A percentile compares a stretch with the other conserved stretches of the same genome.
Conservation (phyloP, 2,113 vertebrate species). For the Cheirogaleus medius region DNA sequence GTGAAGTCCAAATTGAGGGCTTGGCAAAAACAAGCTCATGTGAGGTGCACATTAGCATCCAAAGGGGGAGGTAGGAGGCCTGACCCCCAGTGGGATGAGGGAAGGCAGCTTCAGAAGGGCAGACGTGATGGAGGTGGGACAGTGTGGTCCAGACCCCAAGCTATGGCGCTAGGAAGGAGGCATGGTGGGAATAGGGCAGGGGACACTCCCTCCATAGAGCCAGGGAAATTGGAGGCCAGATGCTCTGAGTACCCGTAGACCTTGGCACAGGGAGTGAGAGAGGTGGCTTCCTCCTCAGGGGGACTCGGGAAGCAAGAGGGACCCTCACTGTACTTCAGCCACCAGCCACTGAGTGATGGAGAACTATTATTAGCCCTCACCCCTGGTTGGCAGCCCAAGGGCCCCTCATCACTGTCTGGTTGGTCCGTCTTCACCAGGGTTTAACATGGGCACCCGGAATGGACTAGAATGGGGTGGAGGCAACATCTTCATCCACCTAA, state of each 20-base stretch:
- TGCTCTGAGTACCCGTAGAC: not conserved
- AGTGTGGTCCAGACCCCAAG: not conserved
- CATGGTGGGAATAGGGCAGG: accelerated
- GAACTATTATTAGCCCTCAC: accelerated
- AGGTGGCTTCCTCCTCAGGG: not conserved
- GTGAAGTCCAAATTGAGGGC: not conserved
- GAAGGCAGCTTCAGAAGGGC: not conserved
- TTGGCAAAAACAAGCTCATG: not conserved
- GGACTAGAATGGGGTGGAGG: not conserved
- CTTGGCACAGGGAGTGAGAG: not conserved
- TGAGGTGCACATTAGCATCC: too few relatives aligned
- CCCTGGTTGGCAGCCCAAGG: not conserved
- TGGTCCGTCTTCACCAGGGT: not conserved
- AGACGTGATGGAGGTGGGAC: accelerated
- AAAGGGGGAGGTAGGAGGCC: not conserved
- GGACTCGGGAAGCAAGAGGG: not conserved
- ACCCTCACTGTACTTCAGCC: not conserved
- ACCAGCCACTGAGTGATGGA: not conserved
- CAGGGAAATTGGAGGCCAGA: not conserved
- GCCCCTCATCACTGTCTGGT: not conserved
- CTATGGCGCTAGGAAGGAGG: not conserved
- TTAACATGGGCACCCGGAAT: not conserved
- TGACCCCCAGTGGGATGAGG: too few relatives aligned
- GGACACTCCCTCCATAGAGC: not conserved
- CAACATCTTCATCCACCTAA: not conserved